Evolutionary conservation across 2,113 vertebrate species (phyloP), one percentile per base, ranked within the genome.

Genomic region (Zapus hudsonius): DNA sequence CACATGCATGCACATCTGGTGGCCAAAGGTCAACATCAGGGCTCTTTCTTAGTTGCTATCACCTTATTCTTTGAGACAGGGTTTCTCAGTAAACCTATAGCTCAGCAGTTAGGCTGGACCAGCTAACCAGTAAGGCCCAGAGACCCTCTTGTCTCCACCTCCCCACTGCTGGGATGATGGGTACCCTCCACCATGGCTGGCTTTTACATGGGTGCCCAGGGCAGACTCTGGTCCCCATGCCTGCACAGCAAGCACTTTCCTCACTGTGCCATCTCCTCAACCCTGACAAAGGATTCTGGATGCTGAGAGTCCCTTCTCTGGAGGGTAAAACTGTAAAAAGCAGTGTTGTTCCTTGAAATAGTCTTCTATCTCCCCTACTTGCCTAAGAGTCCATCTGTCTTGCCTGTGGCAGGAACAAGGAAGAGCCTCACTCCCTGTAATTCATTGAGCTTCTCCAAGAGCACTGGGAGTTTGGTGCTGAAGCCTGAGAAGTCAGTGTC

Each of bases 241-340:
- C 22, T n/a, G 2, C 52, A 57, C 13, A 3, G 20, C 44, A 55
- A 55, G 44, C 47, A 33, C 8, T 20, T 55, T 25, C 23, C 33
- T 20, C 31, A 6, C n/a, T 59, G 22, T 13, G 13, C 3, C 2
- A 59, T 25, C 52, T 79, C 10, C n/a, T n/a, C 52, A 79, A 33
- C n/a, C 61, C 78, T 87, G 76, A 55, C 80, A 92, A 57, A 78
- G 86, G 33, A 55, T 86, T 67, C 90, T 84, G 11, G 11, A 8
- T 38, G 40, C 59, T 55, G 64, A 19, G 76, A 33, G 69, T 59
- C 84, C 40, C 69, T 89, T 84, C 67, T 79, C 87, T 55, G 42
- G 93, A 93, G 47, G 87, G 17, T 38, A 52, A 0, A 20, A 22
- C 82, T 83, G 12, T 61, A 42, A 70, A 91, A 64, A 57, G 36